Base-by-base conservation (phyloP, 2,888 invertebrate genomes). In the Leptothorax acervorum region DNA sequence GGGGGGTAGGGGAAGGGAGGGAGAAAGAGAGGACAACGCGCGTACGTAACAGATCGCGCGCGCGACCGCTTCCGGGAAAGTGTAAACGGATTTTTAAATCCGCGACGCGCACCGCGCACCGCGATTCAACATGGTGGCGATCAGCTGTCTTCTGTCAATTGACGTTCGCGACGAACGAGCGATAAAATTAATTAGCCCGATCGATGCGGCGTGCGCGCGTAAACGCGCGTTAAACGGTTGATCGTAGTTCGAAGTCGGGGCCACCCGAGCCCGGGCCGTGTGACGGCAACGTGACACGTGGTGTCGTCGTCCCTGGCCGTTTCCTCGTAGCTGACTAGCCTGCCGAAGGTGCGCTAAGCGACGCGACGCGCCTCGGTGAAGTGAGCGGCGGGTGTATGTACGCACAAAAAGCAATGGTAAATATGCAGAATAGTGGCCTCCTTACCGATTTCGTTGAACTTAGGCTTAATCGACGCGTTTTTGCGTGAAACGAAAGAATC, bases 131-230 rank as follows among this genome's bases (percentile, higher is more conserved):
- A 91, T 91, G 91, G 91, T 88, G 89, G 81, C 88, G 85, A 90
- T 91, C 91, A 91, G 91, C 91, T 91, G 91, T 91, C 88, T 91
- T 86, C 91, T 91, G 91, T 91, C 91, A 87, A 87, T n/a, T 91
- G 91, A 89, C 86, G 84, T 74, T 85, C 86, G 85, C 82, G 85
- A 75, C 28, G 68, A 35, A 78, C 35, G 68, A 81, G 76, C 65
- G 82, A 70, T 23, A 45, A 65, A 15, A 76, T 83, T 51, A 84
- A 55, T 65, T 71, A 66, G 78, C 60, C 73, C 62, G 28, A 62
- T 60, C 57, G 48, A 15, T 2, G 60, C 48, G 35, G 12, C 11
- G 45, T 45, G 53, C 65, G 8, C 28, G 73, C 42, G 45, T 28
- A 0, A 23, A 12, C 48, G 35, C 42, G 73, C 42, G 45, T 28